Evolutionary conservation across 2,888 invertebrate species (phyloP).

Genomic region (Epirrita christyi): DNA sequence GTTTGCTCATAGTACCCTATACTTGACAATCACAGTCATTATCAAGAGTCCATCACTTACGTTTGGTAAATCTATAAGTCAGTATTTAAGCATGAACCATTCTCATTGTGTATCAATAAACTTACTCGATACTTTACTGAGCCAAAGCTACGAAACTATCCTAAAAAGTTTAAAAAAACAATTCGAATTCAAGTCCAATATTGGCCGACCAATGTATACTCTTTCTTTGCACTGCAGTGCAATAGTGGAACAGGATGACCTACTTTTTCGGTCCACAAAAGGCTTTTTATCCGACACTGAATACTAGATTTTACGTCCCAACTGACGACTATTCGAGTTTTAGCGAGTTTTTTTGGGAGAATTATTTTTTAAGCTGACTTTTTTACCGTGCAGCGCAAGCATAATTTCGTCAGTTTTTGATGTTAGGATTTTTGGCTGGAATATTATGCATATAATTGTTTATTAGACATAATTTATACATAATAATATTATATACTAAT

Average conservation of each 20-base stretch:
- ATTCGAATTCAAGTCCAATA: constrained; percentile 22
- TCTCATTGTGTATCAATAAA: too few species aligned
- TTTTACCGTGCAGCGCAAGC: constrained; percentile 7
- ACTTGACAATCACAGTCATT: too few species aligned
- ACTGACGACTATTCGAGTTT: constrained; percentile 41
- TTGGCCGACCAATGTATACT: constrained; percentile 25
- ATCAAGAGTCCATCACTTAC: too few species aligned
- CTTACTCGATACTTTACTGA: background rate
- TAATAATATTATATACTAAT: too few species aligned
- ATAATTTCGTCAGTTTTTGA: constrained; percentile 2
- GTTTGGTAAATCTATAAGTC: too few species aligned
- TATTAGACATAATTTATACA: too few species aligned
- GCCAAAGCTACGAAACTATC: background rate
- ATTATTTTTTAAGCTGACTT: constrained; percentile 18
- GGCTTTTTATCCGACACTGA: constrained; percentile 65
- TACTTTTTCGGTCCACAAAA: constrained; percentile 68
- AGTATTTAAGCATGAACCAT: too few species aligned
- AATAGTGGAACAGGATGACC: constrained; percentile 58
- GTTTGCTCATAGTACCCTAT: too few species aligned
- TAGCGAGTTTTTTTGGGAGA: constrained; percentile 45
- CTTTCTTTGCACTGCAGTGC: constrained; percentile 51
- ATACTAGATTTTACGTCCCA: constrained; percentile 63
- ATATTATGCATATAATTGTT: too few species aligned
- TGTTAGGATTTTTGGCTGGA: too few species aligned
- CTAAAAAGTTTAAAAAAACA: constrained; percentile 9